Conservation (phyloP, 2,797 vertebrate genomes). For the Schizopygopsis malacanthus region DNA sequence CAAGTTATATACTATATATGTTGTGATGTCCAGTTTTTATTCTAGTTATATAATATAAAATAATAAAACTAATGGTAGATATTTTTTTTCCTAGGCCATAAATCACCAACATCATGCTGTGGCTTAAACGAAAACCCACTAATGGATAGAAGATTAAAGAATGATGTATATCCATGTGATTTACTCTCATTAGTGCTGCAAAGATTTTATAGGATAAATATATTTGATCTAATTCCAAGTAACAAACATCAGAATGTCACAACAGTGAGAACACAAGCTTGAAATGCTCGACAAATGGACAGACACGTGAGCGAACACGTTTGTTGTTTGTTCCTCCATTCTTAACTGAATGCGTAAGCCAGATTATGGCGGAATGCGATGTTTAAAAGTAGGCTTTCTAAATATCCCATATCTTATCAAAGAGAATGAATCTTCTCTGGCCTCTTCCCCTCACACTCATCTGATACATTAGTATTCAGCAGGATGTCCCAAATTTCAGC, state of each 20-base stretch:
- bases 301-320: background rate
- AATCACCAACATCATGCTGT: constrained; percentile 3
- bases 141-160: constrained; percentile 31
- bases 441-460: background rate
- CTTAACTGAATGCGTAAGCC: background rate
- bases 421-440: background rate
- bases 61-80: background rate
- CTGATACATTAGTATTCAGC: constrained; percentile 19
- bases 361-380: constrained; percentile 7
- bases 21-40: constrained; percentile 15
- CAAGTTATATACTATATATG: background rate
- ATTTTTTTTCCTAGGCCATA: background rate
- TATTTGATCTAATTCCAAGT: constrained; percentile 1
- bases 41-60: constrained; percentile 37
- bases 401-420: constrained; percentile 25
- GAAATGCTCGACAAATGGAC: constrained; percentile 15
- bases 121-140: constrained; percentile 35
- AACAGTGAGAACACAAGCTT: background rate
- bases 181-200: background rate
- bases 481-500: constrained; percentile 17
- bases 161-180: constrained; percentile 27
- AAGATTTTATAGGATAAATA: constrained; percentile 9
- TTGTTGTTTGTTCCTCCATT: constrained; percentile 3
- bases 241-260: background rate
- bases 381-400: background rate